phyloP scores from a whole-genome alignment of 2,888 invertebrate species.

The Caenorhabditis afra region DNA sequence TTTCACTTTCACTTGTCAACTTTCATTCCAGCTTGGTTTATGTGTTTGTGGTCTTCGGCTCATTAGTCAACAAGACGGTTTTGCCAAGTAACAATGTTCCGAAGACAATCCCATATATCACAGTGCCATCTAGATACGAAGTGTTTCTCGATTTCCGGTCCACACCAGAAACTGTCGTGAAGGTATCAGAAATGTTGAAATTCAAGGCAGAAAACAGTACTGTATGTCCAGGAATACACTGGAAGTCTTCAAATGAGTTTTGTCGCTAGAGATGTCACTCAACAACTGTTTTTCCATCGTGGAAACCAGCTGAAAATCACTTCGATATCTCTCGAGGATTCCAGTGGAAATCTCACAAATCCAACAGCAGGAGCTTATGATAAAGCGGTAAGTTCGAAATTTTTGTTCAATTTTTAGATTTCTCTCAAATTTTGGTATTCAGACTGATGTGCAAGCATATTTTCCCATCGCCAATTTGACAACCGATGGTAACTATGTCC shows the following conservation, averaged over 20 bases:
- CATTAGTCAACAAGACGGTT: conserved; percentile 48
- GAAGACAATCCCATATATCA: conserved; percentile 53
- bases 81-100: conserved; percentile 54
- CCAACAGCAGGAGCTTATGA: conserved; percentile 51
- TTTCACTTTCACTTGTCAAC: background rate
- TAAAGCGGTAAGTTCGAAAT: conserved; percentile 29
- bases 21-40: conserved; percentile 51
- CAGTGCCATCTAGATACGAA: conserved; percentile 49
- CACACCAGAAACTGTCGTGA: conserved; percentile 5
- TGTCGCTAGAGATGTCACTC: conserved; percentile 46
- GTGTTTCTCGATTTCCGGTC: conserved; percentile 37
- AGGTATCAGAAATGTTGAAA: too few species aligned
- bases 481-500: conserved; percentile 21
- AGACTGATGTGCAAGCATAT: conserved; percentile 55
- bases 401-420: background rate
- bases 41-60: conserved; percentile 55
- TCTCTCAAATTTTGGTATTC: conserved; percentile 2
- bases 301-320: conserved; percentile 39
- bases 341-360: conserved; percentile 15
- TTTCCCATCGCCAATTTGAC: conserved; percentile 39
- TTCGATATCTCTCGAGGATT: conserved; percentile 35
- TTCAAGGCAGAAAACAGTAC: too few species aligned
- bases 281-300: conserved; percentile 54
- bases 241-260: conserved; percentile 49
- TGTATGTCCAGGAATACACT: conserved; percentile 44